phyloP scores from a whole-genome alignment of 2,888 invertebrate species.

The Lasioglossum marginatum region DNA sequence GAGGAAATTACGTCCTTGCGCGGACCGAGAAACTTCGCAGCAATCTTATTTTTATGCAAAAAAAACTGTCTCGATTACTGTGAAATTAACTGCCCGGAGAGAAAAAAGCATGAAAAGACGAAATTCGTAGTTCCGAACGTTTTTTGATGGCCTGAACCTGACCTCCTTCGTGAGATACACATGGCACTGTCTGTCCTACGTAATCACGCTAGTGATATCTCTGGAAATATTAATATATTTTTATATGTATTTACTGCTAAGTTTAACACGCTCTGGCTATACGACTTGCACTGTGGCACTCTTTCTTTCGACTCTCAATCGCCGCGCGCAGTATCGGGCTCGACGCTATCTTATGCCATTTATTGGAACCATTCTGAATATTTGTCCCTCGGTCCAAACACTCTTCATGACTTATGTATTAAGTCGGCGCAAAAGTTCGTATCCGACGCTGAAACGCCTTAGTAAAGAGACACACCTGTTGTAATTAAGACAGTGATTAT shows the following conservation, averaged over 20 bases:
- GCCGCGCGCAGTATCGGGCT: not conserved
- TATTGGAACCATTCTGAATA: too few relatives aligned
- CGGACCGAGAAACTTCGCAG: constrained; percentile 23
- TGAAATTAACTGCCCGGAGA: not conserved
- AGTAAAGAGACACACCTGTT: not conserved
- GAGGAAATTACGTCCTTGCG: constrained; percentile 45
- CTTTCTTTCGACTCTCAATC: too few relatives aligned
- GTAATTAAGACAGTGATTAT: not conserved
- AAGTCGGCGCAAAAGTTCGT: not conserved
- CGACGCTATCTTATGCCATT: too few relatives aligned
- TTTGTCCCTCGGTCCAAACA: too few relatives aligned
- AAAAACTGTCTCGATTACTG: not conserved
- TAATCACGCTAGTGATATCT: not conserved
- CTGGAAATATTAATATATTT: not conserved
- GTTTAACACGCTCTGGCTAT: too few relatives aligned
- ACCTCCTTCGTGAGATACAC: not conserved
- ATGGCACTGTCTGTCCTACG: not conserved
- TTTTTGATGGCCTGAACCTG: not conserved
- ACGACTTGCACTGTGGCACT: too few relatives aligned
- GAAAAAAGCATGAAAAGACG: not conserved
- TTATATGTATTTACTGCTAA: too few relatives aligned
- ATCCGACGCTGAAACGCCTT: not conserved
- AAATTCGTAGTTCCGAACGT: not conserved
- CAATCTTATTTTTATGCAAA: not conserved
- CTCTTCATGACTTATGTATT: not conserved